Conservation (phyloP, 1,140 invertebrate genomes). For the Conus betulinus region DNA sequence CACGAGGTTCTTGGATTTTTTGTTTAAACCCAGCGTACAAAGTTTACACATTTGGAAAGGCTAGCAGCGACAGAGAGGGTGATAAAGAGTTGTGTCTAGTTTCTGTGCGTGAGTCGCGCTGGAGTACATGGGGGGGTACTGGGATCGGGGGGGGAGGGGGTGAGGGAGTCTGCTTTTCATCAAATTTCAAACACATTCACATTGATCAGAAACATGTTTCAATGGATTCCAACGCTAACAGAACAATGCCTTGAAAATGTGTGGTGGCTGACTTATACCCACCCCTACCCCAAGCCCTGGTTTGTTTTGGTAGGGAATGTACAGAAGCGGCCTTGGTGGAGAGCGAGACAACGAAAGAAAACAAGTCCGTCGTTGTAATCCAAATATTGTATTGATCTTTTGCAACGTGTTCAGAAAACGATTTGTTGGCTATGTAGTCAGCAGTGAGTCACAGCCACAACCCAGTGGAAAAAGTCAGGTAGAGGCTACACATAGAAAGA, state of each 20-base stretch:
- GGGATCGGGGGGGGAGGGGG: no score
- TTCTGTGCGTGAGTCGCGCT: background rate
- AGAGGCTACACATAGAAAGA: background rate
- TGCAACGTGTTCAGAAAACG: background rate
- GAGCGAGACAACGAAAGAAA: background rate
- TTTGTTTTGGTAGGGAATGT: background rate
- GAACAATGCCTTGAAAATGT: background rate
- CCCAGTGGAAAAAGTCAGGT: slow-evolving; percentile 6
- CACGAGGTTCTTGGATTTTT: background rate
- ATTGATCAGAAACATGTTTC: background rate
- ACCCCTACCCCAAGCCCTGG: background rate
- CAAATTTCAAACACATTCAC: slow-evolving; percentile 17
- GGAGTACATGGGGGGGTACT: no score
- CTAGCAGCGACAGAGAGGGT: background rate
- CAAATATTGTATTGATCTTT: background rate
- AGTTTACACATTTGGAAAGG: no score
- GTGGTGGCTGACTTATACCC: no score
- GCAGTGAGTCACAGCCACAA: background rate
- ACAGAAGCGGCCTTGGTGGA: background rate
- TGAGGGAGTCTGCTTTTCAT: background rate
- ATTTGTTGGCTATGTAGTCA: background rate
- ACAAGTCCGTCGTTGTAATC: background rate
- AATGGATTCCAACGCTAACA: background rate
- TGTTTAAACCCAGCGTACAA: background rate
- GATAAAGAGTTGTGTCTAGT: background rate